These are phyloP conservation scores for Siniperca knerii DNA, from an alignment of 2,113 vertebrate genomes.

Conservation along the genomic window DNA sequence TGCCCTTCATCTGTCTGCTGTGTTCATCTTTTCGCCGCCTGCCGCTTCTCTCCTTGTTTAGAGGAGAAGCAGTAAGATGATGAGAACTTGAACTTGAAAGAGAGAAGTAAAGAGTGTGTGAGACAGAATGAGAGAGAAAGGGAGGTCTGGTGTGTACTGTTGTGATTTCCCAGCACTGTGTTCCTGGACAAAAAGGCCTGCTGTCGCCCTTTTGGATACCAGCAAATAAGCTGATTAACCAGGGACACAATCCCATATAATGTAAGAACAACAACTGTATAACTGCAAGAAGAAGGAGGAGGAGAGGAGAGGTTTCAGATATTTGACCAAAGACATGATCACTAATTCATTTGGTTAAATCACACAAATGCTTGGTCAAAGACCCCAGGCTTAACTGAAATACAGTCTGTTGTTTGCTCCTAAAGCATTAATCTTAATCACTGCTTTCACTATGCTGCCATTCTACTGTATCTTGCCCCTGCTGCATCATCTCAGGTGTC, in stretches of 20 bases:
- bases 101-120: conserved; percentile 1
- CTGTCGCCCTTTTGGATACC: conserved; percentile 32
- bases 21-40: conserved; percentile 16
- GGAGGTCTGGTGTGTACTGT: conserved; percentile 12
- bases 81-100: conserved; percentile 26
- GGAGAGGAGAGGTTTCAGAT: not conserved
- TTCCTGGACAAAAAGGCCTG: conserved; percentile 37
- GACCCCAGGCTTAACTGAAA: not conserved
- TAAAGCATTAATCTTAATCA: not conserved
- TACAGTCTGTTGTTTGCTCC: conserved; percentile 18
- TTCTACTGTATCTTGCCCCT: not conserved
- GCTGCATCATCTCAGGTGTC: conserved; percentile 34
- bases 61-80: conserved; percentile 1
- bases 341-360: conserved; percentile 14
- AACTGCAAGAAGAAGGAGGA: not conserved
- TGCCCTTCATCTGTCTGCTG: conserved; percentile 36
- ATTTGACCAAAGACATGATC: conserved; percentile 2
- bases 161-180: conserved; percentile 42
- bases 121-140: conserved; percentile 4
- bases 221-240: conserved; percentile 63
- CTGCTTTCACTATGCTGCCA: not conserved
- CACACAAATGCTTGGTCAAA: conserved; percentile 8
- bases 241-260: conserved; percentile 36
- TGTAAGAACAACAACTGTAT: conserved; percentile 31
- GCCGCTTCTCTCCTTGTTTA: conserved; percentile 6